Percentiles rank a stretch among this genome's conserved stretches.
Evolutionary conservation across 2,888 invertebrate species (phyloP).

Genomic region (Mimumesa dahlbomi): DNA sequence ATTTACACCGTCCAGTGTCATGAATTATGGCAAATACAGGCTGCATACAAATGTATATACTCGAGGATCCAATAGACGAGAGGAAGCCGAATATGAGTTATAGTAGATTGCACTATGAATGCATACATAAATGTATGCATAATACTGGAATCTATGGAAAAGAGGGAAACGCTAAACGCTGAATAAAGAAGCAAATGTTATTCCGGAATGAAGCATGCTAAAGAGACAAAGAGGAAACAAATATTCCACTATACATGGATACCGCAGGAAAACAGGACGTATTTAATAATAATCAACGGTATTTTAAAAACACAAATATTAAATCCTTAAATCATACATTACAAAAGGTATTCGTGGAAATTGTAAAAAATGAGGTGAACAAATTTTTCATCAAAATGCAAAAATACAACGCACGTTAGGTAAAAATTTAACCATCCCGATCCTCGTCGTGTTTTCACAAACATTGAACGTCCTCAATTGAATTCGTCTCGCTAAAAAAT

Average conservation of each 20-base stretch:
- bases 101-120: slow-evolving; percentile 23
- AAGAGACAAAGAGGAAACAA: too few relatives aligned
- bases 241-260: too few relatives aligned
- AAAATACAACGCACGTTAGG: too few relatives aligned
- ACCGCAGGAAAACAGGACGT: too few relatives aligned
- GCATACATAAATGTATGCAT: slow-evolving; percentile 17
- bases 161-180: slow-evolving; percentile 10
- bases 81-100: slow-evolving; percentile 32
- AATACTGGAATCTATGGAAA: slow-evolving; percentile 27
- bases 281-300: too few relatives aligned
- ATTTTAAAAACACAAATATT: too few relatives aligned
- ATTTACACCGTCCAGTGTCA: slow-evolving; percentile 18
- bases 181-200: neutral
- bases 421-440: too few relatives aligned
- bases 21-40: slow-evolving; percentile 29
- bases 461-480: neutral
- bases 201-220: neutral
- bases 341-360: too few relatives aligned
- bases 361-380: neutral
- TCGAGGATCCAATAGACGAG: slow-evolving; percentile 11
- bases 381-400: too few relatives aligned
- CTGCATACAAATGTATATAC: slow-evolving; percentile 17
- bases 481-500: too few relatives aligned
- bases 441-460: neutral
- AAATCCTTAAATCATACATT: too few relatives aligned